Base-by-base conservation (phyloP, 2,797 vertebrate species). In the Eptatretus atami region DNA sequence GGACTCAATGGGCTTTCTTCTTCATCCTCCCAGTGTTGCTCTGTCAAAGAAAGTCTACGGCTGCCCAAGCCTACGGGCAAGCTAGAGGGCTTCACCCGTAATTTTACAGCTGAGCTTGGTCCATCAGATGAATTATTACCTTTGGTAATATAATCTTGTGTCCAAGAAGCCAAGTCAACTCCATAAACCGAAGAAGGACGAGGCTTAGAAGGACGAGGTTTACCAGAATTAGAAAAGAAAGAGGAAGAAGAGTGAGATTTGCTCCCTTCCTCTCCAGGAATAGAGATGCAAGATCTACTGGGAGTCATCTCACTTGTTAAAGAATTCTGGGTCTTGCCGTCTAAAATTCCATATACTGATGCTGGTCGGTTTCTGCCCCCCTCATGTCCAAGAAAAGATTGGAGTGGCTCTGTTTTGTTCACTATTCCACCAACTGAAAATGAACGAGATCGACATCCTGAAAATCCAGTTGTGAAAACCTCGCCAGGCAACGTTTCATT, bases 1-100 rank as follows among this genome's bases (percentile, higher is more conserved):
- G 92, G 92, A 73, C 92, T 99, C 64, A 95, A 76, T 0, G 88
- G 92, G 67, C 85, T 94, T 70, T 99, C 92, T 71, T 98, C 92
- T 69, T 99, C 92, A 0, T 86, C 95, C 71, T 82, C 82, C 72
- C 94, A 87, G 5, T 75, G 79, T 68, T 83, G 81, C 75, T 96
- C 77, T 9, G 86, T 61, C 57, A 61, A 25, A n/a, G 57, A 61
- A n/a, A 61, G 57, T 25, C 57, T n/a, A 10, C 57, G 57, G 57
- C 15, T 25, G 11, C 57, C 11, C 57, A n/a, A 25, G n/a, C 15
- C n/a, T n/a, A 61, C 25, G 57, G 57, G 57, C 57, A 61, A 61
- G 57, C 57, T 61, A 12, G 57, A 61, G n/a, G 57, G 57, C 57
- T 61, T 61, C 12, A 25, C n/a, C 57, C 57, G n/a, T 25, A 61